Percentiles rank a stretch among this genome's conserved stretches.
These are phyloP conservation scores for Lampropteryx suffumata DNA, from an alignment of 2,888 invertebrate genomes.

Conservation along the genomic window DNA sequence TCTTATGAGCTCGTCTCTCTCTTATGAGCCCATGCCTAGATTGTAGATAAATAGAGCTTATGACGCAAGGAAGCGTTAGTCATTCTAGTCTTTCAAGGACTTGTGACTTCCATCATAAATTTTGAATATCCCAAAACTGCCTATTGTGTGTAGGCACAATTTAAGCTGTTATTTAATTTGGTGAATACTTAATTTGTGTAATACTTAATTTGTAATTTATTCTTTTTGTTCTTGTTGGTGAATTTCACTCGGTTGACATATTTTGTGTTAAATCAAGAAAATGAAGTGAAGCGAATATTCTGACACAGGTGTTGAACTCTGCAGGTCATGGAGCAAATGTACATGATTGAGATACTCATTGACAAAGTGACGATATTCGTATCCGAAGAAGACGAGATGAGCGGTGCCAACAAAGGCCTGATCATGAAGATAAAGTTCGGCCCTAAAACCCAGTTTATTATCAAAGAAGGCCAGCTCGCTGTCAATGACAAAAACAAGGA, in stretches of 20 bases:
- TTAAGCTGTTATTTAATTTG: no score
- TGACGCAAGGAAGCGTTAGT: no score
- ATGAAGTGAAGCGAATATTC: constrained; percentile 46
- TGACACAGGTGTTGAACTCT: constrained; percentile 67
- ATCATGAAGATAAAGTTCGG: constrained; percentile 75
- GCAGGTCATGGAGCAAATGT: constrained; percentile 82
- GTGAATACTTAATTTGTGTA: no score
- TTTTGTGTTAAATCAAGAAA: constrained; percentile 16
- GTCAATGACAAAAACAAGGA: constrained; percentile 51
- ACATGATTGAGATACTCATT: constrained; percentile 81
- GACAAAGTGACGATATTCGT: constrained; percentile 74
- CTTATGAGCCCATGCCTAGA: no score
- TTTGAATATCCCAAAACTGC: no score
- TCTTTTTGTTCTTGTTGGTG: neutral
- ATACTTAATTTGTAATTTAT: no score
- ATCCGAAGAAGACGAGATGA: constrained; percentile 50
- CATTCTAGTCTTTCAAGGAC: no score
- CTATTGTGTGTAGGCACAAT: neutral
- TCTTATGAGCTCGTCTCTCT: no score
- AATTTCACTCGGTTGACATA: neutral
- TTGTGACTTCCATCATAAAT: no score
- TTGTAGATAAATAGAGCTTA: neutral
- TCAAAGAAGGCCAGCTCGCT: constrained; percentile 73
- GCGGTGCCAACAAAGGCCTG: constrained; percentile 66
- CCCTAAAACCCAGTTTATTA: constrained; percentile 73